phyloP scores from a whole-genome alignment of 2,888 invertebrate genomes.

The Cylloceria caligata region DNA sequence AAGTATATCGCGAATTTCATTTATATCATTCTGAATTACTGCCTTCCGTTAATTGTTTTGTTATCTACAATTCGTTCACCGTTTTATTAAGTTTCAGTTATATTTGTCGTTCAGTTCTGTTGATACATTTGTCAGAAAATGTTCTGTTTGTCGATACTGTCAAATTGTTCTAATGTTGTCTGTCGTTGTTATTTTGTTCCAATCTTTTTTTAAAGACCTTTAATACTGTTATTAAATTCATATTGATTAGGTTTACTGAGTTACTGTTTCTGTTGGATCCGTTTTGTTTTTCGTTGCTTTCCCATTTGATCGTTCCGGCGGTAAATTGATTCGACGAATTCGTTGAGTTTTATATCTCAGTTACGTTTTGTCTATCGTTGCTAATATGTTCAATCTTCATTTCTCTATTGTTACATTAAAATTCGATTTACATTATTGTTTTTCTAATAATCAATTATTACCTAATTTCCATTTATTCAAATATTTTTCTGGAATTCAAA shows the following conservation, averaged over 20 bases:
- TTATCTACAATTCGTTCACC: constrained; percentile 22
- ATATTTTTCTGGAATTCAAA: constrained; percentile 1
- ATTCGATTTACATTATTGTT: background rate
- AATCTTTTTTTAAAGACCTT: constrained; percentile 35
- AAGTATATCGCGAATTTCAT: background rate
- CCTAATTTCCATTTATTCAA: background rate
- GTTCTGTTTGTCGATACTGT: constrained; percentile 33
- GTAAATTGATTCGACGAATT: constrained; percentile 22
- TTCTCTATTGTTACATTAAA: background rate
- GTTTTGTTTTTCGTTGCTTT: constrained; percentile 44
- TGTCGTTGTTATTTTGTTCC: constrained; percentile 58
- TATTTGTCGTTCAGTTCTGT: constrained; percentile 49
- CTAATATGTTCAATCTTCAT: background rate
- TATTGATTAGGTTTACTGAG: constrained; percentile 49
- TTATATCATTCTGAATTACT: background rate
- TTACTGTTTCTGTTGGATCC: constrained; percentile 57
- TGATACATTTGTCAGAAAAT: too few species aligned
- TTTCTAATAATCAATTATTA: constrained; percentile 5
- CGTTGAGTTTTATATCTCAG: constrained; percentile 59
- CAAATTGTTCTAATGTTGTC: constrained; percentile 41
- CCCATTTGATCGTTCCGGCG: constrained; percentile 46
- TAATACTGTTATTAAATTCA: constrained; percentile 54
- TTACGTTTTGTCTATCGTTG: constrained; percentile 57
- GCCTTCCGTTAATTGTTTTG: constrained; percentile 27
- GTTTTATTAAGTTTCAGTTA: constrained; percentile 62